Percentiles rank a stretch among this genome's conserved stretches.
These are phyloP conservation scores for Melanotaenia nigrans DNA, from an alignment of 2,797 vertebrate species.

Conservation along the genomic window DNA sequence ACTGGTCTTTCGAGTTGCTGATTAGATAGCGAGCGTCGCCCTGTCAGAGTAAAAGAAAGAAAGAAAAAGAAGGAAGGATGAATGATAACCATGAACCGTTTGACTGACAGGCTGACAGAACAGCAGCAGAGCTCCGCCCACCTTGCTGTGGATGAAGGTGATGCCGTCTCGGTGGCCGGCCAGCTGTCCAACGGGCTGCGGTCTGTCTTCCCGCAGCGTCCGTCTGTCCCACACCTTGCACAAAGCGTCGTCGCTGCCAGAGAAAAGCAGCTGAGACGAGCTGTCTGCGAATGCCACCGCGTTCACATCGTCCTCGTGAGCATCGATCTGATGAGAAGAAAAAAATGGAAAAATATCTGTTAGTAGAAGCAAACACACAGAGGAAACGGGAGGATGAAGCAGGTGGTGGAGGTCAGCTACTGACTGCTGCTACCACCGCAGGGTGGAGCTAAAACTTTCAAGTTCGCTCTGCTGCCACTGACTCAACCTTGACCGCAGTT, in stretches of 20 bases:
- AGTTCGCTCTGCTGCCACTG: neutral
- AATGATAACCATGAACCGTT: neutral
- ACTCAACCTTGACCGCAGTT: conserved; percentile 44
- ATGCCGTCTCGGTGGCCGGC: conserved; percentile 94
- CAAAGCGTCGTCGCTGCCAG: conserved; percentile 92
- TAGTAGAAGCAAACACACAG: neutral
- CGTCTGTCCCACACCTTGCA: conserved; percentile 96
- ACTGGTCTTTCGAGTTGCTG: conserved; percentile 96
- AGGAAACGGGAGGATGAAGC: conserved; percentile 37
- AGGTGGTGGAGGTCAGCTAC: conserved; percentile 63
- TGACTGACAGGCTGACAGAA: conserved; percentile 34
- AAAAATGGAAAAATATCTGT: conserved; percentile 11
- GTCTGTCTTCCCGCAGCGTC: conserved; percentile 90
- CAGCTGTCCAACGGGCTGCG: conserved; percentile 91
- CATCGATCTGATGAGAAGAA: conserved; percentile 83
- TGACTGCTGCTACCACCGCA: conserved; percentile 38
- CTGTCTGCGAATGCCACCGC: conserved; percentile 91
- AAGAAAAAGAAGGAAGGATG: neutral
- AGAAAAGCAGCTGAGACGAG: conserved; percentile 93
- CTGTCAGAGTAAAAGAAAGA: conserved; percentile 64
- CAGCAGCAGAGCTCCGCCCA: conserved; percentile 44
- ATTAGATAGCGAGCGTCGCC: conserved; percentile 93
- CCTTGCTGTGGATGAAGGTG: conserved; percentile 96
- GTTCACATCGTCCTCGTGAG: conserved; percentile 94
- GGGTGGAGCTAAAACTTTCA: conserved; percentile 37